Conservation (phyloP, 2,888 invertebrate genomes). For the Caenorhabditis macrosperma region DNA sequence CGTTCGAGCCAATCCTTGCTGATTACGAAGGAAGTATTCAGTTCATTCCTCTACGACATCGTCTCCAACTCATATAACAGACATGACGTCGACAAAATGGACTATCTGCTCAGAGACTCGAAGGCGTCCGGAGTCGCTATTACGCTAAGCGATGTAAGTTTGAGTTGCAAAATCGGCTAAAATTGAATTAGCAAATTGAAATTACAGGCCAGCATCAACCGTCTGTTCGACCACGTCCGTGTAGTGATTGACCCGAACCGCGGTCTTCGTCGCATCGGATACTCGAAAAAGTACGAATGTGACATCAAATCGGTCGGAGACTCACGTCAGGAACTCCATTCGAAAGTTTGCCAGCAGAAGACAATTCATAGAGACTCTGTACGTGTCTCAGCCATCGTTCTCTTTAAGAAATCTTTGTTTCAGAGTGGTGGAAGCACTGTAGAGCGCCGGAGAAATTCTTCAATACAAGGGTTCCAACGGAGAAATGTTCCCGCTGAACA, state of each 20-base stretch:
- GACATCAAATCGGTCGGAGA: constrained; percentile 60
- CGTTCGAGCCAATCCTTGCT: constrained; percentile 77
- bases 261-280: constrained; percentile 51
- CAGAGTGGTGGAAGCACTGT: constrained; percentile 59
- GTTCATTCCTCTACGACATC: constrained; percentile 84
- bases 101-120: constrained; percentile 84
- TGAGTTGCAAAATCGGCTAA: neutral
- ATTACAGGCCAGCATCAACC: constrained; percentile 31
- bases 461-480: constrained; percentile 57
- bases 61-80: constrained; percentile 65
- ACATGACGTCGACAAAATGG: constrained; percentile 82
- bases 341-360: constrained; percentile 75
- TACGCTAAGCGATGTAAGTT: constrained; percentile 39
- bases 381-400: neutral
- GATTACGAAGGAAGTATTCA: constrained; percentile 77
- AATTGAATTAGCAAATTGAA: no score
- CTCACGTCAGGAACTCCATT: constrained; percentile 70
- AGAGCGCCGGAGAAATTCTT: constrained; percentile 39
- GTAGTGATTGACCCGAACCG: constrained; percentile 52
- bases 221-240: constrained; percentile 54
- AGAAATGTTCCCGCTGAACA: constrained; percentile 20
- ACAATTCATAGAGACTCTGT: constrained; percentile 71
- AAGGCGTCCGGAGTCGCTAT: constrained; percentile 51
- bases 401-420: constrained; percentile 9
- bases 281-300: constrained; percentile 17